phyloP scores from a whole-genome alignment of 1,140 invertebrate genomes.

The Drosophila lacteicornis region DNA sequence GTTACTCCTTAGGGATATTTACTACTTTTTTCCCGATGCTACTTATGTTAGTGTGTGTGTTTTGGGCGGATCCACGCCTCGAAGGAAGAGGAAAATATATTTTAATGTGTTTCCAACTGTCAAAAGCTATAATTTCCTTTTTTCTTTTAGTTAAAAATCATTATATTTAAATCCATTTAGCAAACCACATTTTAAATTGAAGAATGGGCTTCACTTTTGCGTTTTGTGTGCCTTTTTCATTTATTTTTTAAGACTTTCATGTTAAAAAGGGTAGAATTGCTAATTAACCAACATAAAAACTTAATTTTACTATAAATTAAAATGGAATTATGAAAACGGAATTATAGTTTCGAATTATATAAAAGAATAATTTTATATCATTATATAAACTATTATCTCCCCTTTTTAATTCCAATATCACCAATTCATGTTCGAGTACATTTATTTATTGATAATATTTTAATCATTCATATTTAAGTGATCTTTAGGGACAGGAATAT shows the following conservation, averaged over 20 bases:
- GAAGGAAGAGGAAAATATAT: not conserved
- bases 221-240: constrained; percentile 8
- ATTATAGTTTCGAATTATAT: not conserved
- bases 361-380: not conserved
- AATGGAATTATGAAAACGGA: no score
- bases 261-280: not conserved
- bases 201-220: constrained; percentile 9
- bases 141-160: not conserved
- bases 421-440: not conserved
- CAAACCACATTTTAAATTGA: not conserved
- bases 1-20: constrained; percentile 21
- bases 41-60: constrained; percentile 9
- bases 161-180: not conserved
- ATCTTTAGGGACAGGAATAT: constrained; percentile 1
- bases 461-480: not conserved
- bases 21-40: constrained; percentile 9
- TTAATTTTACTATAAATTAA: not conserved
- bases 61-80: not conserved
- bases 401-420: constrained; percentile 12
- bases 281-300: not conserved
- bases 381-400: not conserved
- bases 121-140: not conserved
- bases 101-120: constrained; percentile 1
- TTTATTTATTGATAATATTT: not conserved
- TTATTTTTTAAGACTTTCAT: not conserved